Percentiles rank a stretch among this genome's conserved stretches.
These are phyloP conservation scores for Sebastes flavidus DNA, from an alignment of 2,797 vertebrate genomes.

Conservation along the genomic window DNA sequence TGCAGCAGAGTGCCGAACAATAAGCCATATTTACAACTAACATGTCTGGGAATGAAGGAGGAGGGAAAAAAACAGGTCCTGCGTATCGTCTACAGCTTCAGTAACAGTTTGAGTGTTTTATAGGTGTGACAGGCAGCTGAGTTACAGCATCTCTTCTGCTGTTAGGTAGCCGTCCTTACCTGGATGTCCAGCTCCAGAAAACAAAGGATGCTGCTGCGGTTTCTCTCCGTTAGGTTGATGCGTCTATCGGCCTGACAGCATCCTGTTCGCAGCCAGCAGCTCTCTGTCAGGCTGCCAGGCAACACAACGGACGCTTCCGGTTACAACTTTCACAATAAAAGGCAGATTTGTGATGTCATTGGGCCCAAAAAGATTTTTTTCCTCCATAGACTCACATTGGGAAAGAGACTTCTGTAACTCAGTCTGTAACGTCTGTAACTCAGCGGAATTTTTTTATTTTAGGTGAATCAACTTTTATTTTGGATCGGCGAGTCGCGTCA, in stretches of 20 bases:
- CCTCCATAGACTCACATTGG: too few relatives aligned
- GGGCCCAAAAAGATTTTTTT: fast-evolving
- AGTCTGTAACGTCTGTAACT: too few relatives aligned
- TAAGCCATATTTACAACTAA: constrained; percentile 41
- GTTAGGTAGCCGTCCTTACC: constrained; percentile 41
- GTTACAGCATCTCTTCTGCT: neutral
- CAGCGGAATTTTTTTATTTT: too few relatives aligned
- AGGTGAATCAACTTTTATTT: too few relatives aligned
- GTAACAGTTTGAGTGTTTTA: too few relatives aligned
- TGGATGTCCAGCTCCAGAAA: constrained; percentile 23
- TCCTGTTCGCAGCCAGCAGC: constrained; percentile 53
- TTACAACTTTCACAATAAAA: constrained; percentile 38
- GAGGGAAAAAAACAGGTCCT: neutral
- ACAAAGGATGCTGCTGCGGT: constrained; percentile 71
- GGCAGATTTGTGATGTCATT: too few relatives aligned
- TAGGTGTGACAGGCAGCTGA: neutral
- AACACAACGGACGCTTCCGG: constrained; percentile 1
- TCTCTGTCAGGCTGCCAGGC: neutral
- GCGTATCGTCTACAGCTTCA: neutral
- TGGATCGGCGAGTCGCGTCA: too few relatives aligned
- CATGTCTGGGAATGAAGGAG: neutral
- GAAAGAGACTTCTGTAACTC: too few relatives aligned
- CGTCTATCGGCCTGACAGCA: constrained; percentile 71
- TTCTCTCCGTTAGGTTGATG: constrained; percentile 56
- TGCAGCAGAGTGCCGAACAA: constrained; percentile 49